These are phyloP conservation scores for Scaptodrosophila lebanonensis DNA, from an alignment of 1,140 invertebrate species.

Conservation along the genomic window DNA sequence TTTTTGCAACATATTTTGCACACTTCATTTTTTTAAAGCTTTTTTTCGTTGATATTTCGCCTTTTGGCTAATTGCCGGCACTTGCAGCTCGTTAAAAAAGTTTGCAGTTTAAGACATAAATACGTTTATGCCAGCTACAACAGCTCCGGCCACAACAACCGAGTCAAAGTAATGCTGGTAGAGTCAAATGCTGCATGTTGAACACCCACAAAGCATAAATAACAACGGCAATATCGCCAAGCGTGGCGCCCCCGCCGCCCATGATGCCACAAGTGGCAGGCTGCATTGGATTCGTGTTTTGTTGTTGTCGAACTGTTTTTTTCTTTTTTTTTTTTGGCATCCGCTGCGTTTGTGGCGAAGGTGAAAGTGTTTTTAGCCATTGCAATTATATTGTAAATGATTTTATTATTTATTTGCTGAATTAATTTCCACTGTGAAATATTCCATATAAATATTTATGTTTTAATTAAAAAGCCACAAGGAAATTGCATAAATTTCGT, in stretches of 20 bases:
- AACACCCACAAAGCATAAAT: slow-evolving; percentile 73
- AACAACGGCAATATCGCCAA: slow-evolving; percentile 51
- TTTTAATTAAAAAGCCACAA: slow-evolving; percentile 75
- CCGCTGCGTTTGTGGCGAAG: slow-evolving; percentile 50
- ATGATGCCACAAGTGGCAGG: background rate
- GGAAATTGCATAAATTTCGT: slow-evolving; percentile 68
- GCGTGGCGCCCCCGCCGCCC: slow-evolving; percentile 19
- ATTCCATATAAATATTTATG: slow-evolving; percentile 75
- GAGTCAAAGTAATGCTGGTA: slow-evolving; percentile 44
- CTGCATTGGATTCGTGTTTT: too few species aligned
- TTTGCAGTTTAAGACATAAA: slow-evolving; percentile 45
- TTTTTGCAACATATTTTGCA: slow-evolving; percentile 1
- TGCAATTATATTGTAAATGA: slow-evolving; percentile 74
- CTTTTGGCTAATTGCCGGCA: slow-evolving; percentile 53
- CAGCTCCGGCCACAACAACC: slow-evolving; percentile 14
- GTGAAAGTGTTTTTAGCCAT: slow-evolving; percentile 64
- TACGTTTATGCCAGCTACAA: slow-evolving; percentile 41
- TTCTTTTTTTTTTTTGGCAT: background rate
- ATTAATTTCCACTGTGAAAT: slow-evolving; percentile 68
- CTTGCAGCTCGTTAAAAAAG: slow-evolving; percentile 39
- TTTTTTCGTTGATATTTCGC: slow-evolving; percentile 1
- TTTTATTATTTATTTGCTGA: slow-evolving; percentile 74
- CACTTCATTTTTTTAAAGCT: background rate
- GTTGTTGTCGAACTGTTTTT: too few species aligned
- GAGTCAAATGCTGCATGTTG: slow-evolving; percentile 71